Evolutionary conservation across 2,113 vertebrate species (phyloP).

Genomic region (Tautogolabrus adspersus): DNA sequence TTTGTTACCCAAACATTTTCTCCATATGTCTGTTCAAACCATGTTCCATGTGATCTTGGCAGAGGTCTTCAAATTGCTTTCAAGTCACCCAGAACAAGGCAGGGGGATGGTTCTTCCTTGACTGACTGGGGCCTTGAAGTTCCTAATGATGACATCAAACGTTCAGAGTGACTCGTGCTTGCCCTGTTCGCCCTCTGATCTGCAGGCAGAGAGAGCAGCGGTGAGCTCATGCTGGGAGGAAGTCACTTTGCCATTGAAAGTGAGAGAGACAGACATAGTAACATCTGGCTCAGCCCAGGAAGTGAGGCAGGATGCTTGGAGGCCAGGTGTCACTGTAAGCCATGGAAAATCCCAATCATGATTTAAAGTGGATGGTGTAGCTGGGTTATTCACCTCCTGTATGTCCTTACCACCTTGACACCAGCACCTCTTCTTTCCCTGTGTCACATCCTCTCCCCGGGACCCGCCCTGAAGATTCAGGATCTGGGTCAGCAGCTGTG

Average conservation of each 20-base stretch:
- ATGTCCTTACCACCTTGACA: constrained; percentile 55
- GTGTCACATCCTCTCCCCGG: constrained; percentile 58
- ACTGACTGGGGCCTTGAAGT: constrained; percentile 52
- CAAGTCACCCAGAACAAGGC: constrained; percentile 67
- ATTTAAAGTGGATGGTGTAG: constrained; percentile 25
- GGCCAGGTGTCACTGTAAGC: constrained; percentile 70
- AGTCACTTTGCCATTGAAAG: constrained; percentile 62
- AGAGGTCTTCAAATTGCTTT: constrained; percentile 64
- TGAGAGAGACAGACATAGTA: constrained; percentile 44
- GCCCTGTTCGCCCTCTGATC: constrained; percentile 42
- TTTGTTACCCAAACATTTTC: constrained; percentile 47
- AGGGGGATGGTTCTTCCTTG: constrained; percentile 40
- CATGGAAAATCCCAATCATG: constrained; percentile 64
- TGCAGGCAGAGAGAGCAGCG: constrained; percentile 41
- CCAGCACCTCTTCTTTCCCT: constrained; percentile 52
- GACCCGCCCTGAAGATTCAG: constrained; percentile 46
- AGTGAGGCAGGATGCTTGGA: constrained; percentile 65
- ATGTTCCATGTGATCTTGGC: constrained; percentile 46
- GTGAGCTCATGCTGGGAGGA: constrained; percentile 73
- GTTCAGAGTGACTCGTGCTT: constrained; percentile 34
- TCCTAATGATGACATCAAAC: constrained; percentile 70
- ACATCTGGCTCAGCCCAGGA: constrained; percentile 73
- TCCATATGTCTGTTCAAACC: constrained; percentile 55
- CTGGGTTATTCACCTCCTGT: constrained; percentile 30
- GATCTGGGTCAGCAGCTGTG: constrained; percentile 69